Percentiles rank a stretch among this genome's conserved stretches.
phyloP scores from a whole-genome alignment of 2,888 invertebrate species.

The Diaprepes abbreviatus region DNA sequence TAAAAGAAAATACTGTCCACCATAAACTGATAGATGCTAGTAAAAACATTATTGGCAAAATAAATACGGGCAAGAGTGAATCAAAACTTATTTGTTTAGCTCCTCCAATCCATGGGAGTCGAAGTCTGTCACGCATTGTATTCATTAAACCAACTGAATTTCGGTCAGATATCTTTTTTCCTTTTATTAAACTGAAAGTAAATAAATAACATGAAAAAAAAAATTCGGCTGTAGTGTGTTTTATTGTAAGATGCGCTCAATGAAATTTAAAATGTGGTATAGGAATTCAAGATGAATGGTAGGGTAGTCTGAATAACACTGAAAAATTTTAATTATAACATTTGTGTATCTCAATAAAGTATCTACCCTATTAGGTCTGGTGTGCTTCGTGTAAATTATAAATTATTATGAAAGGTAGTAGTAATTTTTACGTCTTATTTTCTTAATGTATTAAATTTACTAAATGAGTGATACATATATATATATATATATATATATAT shows the following conservation, averaged over 20 bases:
- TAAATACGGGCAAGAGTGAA: constrained; percentile 68
- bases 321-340: too few relatives aligned
- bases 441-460: too few relatives aligned
- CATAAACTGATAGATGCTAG: constrained; percentile 69
- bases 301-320: background rate
- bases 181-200: constrained; percentile 67
- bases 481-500: too few relatives aligned
- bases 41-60: constrained; percentile 68
- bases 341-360: too few relatives aligned
- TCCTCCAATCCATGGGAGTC: constrained; percentile 74
- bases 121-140: constrained; percentile 71
- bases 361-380: too few relatives aligned
- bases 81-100: constrained; percentile 71
- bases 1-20: constrained; percentile 63
- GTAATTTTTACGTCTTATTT: too few relatives aligned
- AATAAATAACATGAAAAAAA: constrained; percentile 26
- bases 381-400: too few relatives aligned
- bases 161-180: constrained; percentile 60
- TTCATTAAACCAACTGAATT: constrained; percentile 56
- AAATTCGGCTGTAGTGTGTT: too few relatives aligned
- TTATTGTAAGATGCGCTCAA: too few relatives aligned
- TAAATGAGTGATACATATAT: too few relatives aligned
- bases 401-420: too few relatives aligned
- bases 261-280: background rate
- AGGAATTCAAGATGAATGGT: background rate